phyloP scores from a whole-genome alignment of 1,140 invertebrate genomes.

The Archivesica marissinica region DNA sequence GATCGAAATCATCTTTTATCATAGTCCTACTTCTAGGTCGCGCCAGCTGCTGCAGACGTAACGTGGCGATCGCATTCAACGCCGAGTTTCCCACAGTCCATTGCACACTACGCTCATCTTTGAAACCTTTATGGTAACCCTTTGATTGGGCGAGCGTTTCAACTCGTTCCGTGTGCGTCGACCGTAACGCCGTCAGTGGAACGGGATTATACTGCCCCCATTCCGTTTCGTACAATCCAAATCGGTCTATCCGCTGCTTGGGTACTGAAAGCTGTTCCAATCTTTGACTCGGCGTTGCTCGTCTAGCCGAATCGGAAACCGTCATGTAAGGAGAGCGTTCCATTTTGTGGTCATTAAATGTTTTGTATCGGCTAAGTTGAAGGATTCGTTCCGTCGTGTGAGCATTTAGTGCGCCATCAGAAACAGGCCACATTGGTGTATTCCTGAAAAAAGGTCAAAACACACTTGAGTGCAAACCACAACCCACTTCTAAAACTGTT shows the following conservation, averaged over 20 bases:
- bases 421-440: constrained; percentile 76
- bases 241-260: constrained; percentile 64
- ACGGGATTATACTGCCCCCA: constrained; percentile 72
- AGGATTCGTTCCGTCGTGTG: constrained; percentile 65
- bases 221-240: constrained; percentile 65
- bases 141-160: constrained; percentile 74
- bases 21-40: constrained; percentile 76
- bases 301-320: constrained; percentile 64
- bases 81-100: constrained; percentile 73
- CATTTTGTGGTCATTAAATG: constrained; percentile 60
- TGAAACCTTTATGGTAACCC: constrained; percentile 69
- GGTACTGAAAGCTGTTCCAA: constrained; percentile 69
- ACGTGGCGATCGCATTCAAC: constrained; percentile 74
- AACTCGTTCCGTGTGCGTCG: constrained; percentile 63
- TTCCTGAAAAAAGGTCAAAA: constrained; percentile 64
- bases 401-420: constrained; percentile 65
- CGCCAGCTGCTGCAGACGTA: constrained; percentile 76
- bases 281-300: constrained; percentile 63
- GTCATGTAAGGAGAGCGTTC: constrained; percentile 74
- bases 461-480: constrained; percentile 19
- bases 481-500: neutral
- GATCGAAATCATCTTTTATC: constrained; percentile 80
- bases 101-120: constrained; percentile 71
- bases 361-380: constrained; percentile 67
- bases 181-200: constrained; percentile 62